A percentile compares a stretch with the other conserved stretches of the same genome.
Conservation (phyloP, 1,140 invertebrate species). For the Lithobius niger region DNA sequence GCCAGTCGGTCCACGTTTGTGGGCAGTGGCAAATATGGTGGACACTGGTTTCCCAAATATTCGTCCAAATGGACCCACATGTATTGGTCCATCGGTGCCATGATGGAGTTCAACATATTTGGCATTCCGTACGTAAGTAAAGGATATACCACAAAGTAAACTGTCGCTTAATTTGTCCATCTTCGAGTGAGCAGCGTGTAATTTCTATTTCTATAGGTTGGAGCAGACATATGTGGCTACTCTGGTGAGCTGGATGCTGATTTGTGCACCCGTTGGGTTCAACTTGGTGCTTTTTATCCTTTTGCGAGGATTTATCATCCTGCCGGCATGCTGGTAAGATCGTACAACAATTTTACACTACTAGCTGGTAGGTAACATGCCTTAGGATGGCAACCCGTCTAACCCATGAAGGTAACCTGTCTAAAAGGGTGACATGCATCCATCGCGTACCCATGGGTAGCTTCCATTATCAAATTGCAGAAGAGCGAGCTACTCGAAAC, state of each 20-base stretch:
- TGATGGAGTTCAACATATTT: conserved; percentile 41
- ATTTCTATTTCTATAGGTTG: no score
- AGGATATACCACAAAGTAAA: no score
- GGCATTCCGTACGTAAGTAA: conserved; percentile 61
- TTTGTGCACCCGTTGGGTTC: conserved; percentile 39
- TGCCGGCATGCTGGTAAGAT: conserved; percentile 13
- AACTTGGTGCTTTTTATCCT: conserved; percentile 37
- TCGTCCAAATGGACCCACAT: neutral
- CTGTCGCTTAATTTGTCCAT: no score
- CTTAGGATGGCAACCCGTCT: no score
- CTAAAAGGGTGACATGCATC: no score
- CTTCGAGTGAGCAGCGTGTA: neutral
- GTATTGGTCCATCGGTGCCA: conserved; percentile 27
- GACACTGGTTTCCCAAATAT: conserved; percentile 37
- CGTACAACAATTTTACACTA: no score
- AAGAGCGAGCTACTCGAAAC: no score
- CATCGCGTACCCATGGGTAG: no score
- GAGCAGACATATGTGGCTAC: conserved; percentile 54
- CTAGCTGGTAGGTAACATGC: no score
- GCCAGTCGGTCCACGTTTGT: conserved; percentile 33
- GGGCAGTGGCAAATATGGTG: conserved; percentile 32
- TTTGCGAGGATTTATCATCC: conserved; percentile 27
- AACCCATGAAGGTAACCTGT: no score
- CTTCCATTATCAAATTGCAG: no score
- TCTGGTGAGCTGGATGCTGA: conserved; percentile 38